phyloP scores from a whole-genome alignment of 2,797 vertebrate genomes.

The Melopsittacus undulatus region DNA sequence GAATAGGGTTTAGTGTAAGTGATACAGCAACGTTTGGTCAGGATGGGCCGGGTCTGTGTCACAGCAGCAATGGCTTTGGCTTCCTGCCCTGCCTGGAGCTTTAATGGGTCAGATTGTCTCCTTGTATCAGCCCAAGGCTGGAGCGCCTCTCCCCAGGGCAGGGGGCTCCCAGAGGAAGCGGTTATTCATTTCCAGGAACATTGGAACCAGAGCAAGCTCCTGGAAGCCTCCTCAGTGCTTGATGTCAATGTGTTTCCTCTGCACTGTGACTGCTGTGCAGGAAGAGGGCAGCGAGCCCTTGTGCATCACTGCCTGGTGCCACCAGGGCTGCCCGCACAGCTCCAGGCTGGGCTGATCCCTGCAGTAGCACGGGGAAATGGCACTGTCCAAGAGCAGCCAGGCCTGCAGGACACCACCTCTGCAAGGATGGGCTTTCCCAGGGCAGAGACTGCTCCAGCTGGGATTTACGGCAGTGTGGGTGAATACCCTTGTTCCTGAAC shows the following conservation, averaged over 20 bases:
- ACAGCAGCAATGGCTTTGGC: not conserved
- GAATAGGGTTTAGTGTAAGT: not conserved
- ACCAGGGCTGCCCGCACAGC: not conserved
- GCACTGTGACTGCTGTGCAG: rapidly evolving
- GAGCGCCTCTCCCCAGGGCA: not conserved
- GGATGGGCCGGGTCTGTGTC: not conserved
- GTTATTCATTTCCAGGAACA: slow-evolving; percentile 55
- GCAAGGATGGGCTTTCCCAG: not conserved
- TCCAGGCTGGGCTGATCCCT: not conserved
- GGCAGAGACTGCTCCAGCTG: rapidly evolving
- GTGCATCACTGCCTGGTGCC: not conserved
- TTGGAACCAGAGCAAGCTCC: slow-evolving; percentile 13
- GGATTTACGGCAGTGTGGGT: not conserved
- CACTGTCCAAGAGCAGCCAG: not conserved
- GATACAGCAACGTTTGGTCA: not conserved
- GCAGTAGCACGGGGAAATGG: rapidly evolving
- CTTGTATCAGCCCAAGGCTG: not conserved
- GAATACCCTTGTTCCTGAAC: not conserved
- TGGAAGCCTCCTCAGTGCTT: not conserved
- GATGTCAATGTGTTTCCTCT: not conserved
- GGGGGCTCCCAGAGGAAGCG: slow-evolving; percentile 2
- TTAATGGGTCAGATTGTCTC: not conserved
- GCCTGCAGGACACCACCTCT: not conserved
- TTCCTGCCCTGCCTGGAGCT: not conserved
- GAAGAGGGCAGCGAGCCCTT: rapidly evolving